Evolutionary conservation across 2,797 vertebrate species (phyloP).

Genomic region (Melanotaenia trifasciata): DNA sequence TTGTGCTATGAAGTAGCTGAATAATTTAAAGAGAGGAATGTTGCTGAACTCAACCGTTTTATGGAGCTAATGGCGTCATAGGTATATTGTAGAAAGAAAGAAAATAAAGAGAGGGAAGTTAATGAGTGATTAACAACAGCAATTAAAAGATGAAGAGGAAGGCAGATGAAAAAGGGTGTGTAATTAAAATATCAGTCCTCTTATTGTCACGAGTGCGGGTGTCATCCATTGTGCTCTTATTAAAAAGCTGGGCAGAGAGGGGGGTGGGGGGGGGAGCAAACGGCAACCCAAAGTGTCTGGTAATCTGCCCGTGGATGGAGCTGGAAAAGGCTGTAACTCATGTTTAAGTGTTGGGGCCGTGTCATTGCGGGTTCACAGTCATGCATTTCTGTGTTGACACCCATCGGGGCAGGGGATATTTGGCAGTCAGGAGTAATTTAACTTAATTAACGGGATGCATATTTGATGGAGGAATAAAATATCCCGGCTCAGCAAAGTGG

Average conservation of each 20-base stretch:
- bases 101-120: constrained; percentile 86
- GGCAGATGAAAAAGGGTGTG: constrained; percentile 85
- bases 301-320: constrained; percentile 97
- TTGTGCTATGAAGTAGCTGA: constrained; percentile 83
- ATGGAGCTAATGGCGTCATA: constrained; percentile 92
- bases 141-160: constrained; percentile 98
- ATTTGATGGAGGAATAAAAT: constrained; percentile 99
- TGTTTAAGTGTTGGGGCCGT: constrained; percentile 96
- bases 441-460: constrained; percentile 99
- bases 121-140: constrained; percentile 99
- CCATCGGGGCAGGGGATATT: constrained; percentile 97
- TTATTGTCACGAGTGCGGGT: constrained; percentile 96
- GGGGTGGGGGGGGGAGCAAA: constrained; percentile 87
- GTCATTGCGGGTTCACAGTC: constrained; percentile 99
- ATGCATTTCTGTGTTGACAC: constrained; percentile 99
- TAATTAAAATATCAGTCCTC: constrained; percentile 99
- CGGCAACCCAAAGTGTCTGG: constrained; percentile 95
- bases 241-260: constrained; percentile 87
- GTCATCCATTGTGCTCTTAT: constrained; percentile 99
- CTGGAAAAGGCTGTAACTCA: constrained; percentile 95
- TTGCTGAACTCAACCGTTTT: constrained; percentile 92
- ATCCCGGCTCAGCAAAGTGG: constrained; percentile 99
- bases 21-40: constrained; percentile 87
- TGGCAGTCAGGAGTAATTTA: constrained; percentile 99
- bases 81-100: constrained; percentile 89